A percentile compares a stretch with the other conserved stretches of the same genome.
phyloP scores from a whole-genome alignment of 2,113 vertebrate genomes.

The Choloepus hoffmanni region DNA sequence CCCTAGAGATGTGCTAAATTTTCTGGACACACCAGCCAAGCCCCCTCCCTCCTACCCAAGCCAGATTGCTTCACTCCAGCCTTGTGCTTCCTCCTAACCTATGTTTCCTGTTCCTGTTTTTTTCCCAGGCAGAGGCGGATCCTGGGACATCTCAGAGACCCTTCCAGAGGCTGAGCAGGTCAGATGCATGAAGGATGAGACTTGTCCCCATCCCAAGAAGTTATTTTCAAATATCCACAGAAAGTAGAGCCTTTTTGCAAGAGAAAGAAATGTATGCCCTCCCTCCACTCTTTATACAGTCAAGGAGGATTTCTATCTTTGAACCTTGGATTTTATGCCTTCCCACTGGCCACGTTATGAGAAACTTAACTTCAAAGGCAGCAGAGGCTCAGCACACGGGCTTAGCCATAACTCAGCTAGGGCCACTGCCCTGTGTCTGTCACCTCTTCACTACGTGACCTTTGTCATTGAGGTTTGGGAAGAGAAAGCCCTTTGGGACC shows the following conservation, averaged over 20 bases:
- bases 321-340: not conserved
- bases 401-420: too few species aligned
- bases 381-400: accelerated
- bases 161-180: not conserved
- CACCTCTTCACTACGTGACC: too few species aligned
- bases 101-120: not conserved
- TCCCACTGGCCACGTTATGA: not conserved
- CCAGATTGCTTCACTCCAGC: not conserved
- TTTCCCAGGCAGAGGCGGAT: too few species aligned
- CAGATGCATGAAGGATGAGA: not conserved
- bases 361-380: not conserved
- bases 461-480: too few species aligned
- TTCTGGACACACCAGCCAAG: not conserved
- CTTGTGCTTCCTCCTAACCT: not conserved
- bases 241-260: not conserved
- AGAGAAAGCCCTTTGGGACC: too few species aligned
- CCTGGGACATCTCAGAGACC: not conserved
- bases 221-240: not conserved
- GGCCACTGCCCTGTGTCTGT: too few species aligned
- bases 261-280: not conserved
- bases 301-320: not conserved
- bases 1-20: not conserved
- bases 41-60: not conserved
- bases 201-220: not conserved
- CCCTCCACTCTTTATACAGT: too few species aligned